These are phyloP conservation scores for Prietella phreatophila DNA, from an alignment of 2,113 vertebrate species.

Conservation along the genomic window DNA sequence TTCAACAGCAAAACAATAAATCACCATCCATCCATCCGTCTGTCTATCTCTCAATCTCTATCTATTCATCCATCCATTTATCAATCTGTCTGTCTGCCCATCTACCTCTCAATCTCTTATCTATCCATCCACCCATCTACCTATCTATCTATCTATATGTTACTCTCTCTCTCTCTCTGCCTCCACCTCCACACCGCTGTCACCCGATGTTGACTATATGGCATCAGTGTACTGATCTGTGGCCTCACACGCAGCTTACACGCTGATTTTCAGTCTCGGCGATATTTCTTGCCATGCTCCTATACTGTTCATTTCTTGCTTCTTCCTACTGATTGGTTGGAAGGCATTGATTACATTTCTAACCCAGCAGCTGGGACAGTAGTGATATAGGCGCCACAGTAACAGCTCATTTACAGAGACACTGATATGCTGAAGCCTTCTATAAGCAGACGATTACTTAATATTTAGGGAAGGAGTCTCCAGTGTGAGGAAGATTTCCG, in stretches of 20 bases:
- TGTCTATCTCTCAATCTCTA: background rate
- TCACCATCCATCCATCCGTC: no score
- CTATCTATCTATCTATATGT: no score
- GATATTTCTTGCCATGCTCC: background rate
- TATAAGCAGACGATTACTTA: no score
- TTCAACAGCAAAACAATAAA: no score
- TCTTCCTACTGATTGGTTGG: background rate
- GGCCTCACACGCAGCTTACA: background rate
- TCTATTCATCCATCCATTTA: background rate
- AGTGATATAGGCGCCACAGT: background rate
- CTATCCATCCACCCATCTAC: no score
- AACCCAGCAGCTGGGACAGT: background rate
- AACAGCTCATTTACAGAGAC: no score
- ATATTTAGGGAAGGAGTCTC: background rate
- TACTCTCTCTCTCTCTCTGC: no score
- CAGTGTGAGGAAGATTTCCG: background rate
- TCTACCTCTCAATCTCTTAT: no score
- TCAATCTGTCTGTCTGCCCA: no score
- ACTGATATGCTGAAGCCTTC: background rate
- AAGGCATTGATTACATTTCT: background rate
- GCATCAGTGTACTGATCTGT: no score
- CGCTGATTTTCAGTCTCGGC: background rate
- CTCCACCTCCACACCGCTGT: no score
- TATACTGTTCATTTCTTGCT: background rate
- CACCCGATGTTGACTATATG: no score